Percentiles rank a stretch among this genome's conserved stretches.
Conservation (phyloP, 2,113 vertebrate species). For the Poeciliopsis retropinna region DNA sequence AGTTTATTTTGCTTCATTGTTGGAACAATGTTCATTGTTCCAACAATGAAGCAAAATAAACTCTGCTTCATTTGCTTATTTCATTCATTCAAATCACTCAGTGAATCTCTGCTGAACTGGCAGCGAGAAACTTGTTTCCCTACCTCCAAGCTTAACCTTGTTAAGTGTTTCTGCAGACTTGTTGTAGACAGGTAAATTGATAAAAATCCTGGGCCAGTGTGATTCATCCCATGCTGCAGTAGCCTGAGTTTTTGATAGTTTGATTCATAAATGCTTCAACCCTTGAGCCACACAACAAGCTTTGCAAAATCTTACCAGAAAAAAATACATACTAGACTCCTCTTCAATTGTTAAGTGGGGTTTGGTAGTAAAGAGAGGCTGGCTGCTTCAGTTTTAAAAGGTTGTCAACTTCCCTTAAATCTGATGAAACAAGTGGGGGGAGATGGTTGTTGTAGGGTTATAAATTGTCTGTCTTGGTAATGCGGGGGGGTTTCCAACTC, state of each 20-base stretch:
- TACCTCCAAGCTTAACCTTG: slow-evolving; percentile 38
- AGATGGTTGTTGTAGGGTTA: slow-evolving; percentile 65
- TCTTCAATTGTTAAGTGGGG: slow-evolving; percentile 9
- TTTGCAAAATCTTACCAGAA: slow-evolving; percentile 8
- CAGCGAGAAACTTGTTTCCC: slow-evolving; percentile 27
- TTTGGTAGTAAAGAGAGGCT: background rate
- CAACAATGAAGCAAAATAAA: too few relatives aligned
- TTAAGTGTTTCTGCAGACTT: slow-evolving; percentile 53
- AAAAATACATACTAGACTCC: slow-evolving; percentile 11
- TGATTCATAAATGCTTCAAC: slow-evolving; percentile 54
- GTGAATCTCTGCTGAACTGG: slow-evolving; percentile 13
- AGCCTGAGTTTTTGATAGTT: slow-evolving; percentile 34
- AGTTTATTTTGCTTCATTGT: too few relatives aligned
- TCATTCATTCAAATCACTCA: slow-evolving; percentile 5
- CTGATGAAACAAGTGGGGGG: slow-evolving; percentile 67
- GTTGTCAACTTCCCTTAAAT: slow-evolving; percentile 61
- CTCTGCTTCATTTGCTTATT: too few relatives aligned
- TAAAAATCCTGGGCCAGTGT: slow-evolving; percentile 53
- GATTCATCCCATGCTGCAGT: slow-evolving; percentile 44
- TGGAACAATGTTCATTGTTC: too few relatives aligned
- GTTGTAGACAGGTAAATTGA: slow-evolving; percentile 61
- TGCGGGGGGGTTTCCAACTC: slow-evolving; percentile 51
- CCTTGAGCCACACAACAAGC: slow-evolving; percentile 19
- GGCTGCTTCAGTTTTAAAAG: slow-evolving; percentile 47
- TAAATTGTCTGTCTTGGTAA: slow-evolving; percentile 66